Base-by-base conservation (phyloP, 2,113 vertebrate genomes). In the Pluvialis apricaria region DNA sequence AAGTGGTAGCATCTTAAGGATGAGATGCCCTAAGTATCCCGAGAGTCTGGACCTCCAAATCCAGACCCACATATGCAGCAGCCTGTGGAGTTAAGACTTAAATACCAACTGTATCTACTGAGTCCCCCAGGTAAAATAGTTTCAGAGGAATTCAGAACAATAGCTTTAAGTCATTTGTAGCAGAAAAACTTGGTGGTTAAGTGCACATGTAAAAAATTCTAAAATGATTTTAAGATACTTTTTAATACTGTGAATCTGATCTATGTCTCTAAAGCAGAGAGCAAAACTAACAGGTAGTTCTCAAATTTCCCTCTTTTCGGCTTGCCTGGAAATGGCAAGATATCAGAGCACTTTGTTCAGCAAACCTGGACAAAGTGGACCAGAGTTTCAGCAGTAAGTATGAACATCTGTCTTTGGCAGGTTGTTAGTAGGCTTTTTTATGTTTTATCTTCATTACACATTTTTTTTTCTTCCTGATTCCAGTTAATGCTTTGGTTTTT, bases 291-390 rank as follows among this genome's bases (percentile, higher is more conserved):
- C 40, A 89, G 34, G 40, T 82, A 94, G 57, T 62, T 94, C 28
- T 82, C 65, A 64, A 31, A 62, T 84, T 82, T 85, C 66, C 49
- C 15, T 87, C 73, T 82, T 86, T 64, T 70, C 36, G 47, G 10
- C 77, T 94, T 94, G 81, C 78, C 60, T 95, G 83, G 62, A 95
- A 94, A 95, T 96, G 89, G 95, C 91, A 90, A 77, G 45, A 11
- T 95, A 55, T 70, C 86, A 88, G 84, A 90, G 85, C 84, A 85
- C 89, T 97, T 91, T 96, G 96, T 97, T 95, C 93, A 90, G 78
- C 87, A 96, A 83, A 91, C 68, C 71, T 97, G 91, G 91, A 90
- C 92, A 97, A 91, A 94, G 89, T 86, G 87, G 82, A 73, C 76
- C 60, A 87, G 88, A 68, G 60, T 90, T 95, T 87, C 66, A 93